Evolutionary conservation across 2,888 invertebrate species (phyloP).

Genomic region (Oligia fasciuncula): DNA sequence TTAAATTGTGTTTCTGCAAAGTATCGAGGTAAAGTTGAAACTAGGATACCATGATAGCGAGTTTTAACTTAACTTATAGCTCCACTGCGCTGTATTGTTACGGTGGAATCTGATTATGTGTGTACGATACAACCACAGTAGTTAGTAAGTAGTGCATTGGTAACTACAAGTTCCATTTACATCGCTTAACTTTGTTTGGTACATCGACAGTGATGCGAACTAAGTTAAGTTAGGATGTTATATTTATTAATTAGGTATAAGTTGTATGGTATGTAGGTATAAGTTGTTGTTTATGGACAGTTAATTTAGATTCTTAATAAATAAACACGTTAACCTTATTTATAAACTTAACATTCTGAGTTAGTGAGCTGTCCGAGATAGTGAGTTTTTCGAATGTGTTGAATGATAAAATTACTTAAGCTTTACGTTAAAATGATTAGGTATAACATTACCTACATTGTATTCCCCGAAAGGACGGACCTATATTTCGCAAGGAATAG

Average conservation of each 20-base stretch:
- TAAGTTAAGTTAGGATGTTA: no score
- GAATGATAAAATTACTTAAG: neutral
- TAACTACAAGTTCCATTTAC: neutral
- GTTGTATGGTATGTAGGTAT: no score
- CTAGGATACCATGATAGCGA: slow-evolving; percentile 20
- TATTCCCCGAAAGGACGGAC: no score
- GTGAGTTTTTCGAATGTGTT: neutral
- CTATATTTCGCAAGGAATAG: no score
- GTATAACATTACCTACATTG: no score
- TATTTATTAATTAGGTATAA: no score
- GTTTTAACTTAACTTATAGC: slow-evolving; percentile 36
- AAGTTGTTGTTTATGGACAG: no score
- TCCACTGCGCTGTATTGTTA: slow-evolving; percentile 2
- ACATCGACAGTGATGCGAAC: no score
- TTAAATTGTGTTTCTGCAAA: slow-evolving; percentile 57
- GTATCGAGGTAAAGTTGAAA: slow-evolving; percentile 45
- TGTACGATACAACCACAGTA: neutral
- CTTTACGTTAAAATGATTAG: no score
- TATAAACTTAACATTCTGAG: neutral
- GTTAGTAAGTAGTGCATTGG: neutral
- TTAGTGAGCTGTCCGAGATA: no score
- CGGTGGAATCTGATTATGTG: slow-evolving; percentile 12
- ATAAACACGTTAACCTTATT: neutral
- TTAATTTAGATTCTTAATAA: no score
- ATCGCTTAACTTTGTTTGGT: neutral